Evolutionary conservation across 2,888 invertebrate species (phyloP).

Genomic region (Bombyx huttoni): DNA sequence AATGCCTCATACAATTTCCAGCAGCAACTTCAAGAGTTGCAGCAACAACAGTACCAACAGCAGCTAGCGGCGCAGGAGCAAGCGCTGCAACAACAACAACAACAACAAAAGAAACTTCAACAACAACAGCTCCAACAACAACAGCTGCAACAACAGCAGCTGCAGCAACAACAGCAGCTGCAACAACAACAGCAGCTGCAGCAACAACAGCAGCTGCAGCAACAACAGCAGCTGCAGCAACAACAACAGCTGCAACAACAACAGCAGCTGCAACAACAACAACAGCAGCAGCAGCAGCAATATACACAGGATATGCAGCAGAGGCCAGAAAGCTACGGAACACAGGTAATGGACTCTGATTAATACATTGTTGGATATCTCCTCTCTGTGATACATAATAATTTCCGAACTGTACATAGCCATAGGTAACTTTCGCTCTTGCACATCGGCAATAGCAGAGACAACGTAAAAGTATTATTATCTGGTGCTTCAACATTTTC

Average conservation of each 20-base stretch:
- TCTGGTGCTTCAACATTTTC: background rate
- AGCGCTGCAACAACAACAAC: slow-evolving; percentile 43
- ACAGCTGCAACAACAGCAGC: slow-evolving; percentile 30
- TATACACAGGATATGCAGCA: slow-evolving; percentile 39
- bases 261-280: slow-evolving; percentile 45
- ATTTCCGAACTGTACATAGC: too few species aligned
- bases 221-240: slow-evolving; percentile 41
- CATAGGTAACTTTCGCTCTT: too few species aligned
- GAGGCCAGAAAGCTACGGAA: slow-evolving; percentile 32
- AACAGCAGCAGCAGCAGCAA: slow-evolving; percentile 37
- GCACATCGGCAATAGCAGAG: too few species aligned
- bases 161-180: slow-evolving; percentile 28
- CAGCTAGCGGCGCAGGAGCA: slow-evolving; percentile 28
- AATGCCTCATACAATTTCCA: slow-evolving; percentile 16
- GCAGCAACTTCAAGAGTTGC: slow-evolving; percentile 47
- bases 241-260: slow-evolving; percentile 39
- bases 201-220: slow-evolving; percentile 21
- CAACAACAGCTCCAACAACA: slow-evolving; percentile 46
- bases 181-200: too few species aligned
- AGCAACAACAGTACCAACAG: slow-evolving; percentile 28
- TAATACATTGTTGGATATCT: background rate
- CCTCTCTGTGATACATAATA: background rate
- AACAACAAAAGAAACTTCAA: slow-evolving; percentile 33
- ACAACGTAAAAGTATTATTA: too few species aligned
- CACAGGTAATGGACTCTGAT: background rate